Evolutionary conservation across 2,797 vertebrate genomes (phyloP).

Genomic region (Arnoldichthys spilopterus): DNA sequence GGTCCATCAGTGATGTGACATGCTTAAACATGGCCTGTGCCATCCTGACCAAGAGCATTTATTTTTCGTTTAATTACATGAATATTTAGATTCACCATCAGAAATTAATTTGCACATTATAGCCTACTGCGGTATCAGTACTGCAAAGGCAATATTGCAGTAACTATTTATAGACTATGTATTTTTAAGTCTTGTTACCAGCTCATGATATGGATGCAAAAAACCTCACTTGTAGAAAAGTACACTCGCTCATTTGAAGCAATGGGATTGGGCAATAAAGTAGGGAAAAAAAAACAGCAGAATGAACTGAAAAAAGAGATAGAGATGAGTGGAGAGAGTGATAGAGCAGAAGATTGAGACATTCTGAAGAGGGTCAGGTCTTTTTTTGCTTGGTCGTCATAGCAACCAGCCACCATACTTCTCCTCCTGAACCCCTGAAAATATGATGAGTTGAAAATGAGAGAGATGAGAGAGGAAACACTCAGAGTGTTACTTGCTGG

Average conservation of each 20-base stretch:
- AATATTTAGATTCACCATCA: too few species aligned
- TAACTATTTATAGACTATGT: background rate
- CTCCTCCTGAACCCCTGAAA: conserved; percentile 43
- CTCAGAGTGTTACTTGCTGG: conserved; percentile 41
- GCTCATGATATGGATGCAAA: background rate
- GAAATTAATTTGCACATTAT: too few species aligned
- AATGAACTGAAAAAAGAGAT: background rate
- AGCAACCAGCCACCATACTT: conserved; percentile 52
- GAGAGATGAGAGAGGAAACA: conserved; percentile 30
- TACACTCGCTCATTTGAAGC: background rate
- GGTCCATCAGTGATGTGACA: too few species aligned
- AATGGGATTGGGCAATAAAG: background rate
- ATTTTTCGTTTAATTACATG: too few species aligned
- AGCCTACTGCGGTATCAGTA: too few species aligned
- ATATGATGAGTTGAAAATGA: conserved; percentile 27
- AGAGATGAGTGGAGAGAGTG: conserved; percentile 15
- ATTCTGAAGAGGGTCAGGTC: conserved; percentile 48
- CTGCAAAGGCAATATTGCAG: background rate
- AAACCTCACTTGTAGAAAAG: background rate
- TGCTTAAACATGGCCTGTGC: too few species aligned
- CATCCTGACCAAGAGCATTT: too few species aligned
- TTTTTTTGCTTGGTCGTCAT: conserved; percentile 57
- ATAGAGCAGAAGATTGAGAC: conserved; percentile 43
- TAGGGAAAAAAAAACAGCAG: background rate
- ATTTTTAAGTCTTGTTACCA: background rate